Base-by-base conservation (phyloP, 2,797 vertebrate genomes). In the Acanthurus tractus region DNA sequence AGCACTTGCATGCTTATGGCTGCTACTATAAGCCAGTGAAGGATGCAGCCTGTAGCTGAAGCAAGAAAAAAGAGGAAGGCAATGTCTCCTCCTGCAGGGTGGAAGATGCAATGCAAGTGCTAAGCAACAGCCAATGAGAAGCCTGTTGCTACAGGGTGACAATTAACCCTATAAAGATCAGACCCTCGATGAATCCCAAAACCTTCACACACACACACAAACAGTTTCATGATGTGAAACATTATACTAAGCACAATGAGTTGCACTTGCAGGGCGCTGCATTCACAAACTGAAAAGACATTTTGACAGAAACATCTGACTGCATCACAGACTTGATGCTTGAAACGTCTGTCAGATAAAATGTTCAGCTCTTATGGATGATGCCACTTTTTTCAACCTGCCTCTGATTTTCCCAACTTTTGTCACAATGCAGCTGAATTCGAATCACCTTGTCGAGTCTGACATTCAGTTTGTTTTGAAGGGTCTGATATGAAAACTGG, bases 31-130 rank as follows among this genome's bases (percentile, higher is more conserved):
- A 72, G 20, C 56, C n/a, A 63, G 18, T 48, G 49, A 66, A 38
- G 46, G 69, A 57, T 40, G 11, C 34, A 55, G 58, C 58, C 58
- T 25, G 52, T 22, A 79, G 38, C 29, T 48, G 22, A 38, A 62
- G 46, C 1, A 34, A 50, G 14, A n/a, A 36, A 20, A 74, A 77
- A 78, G 17, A 11, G 62, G 22, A 55, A 74, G 83, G 70, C 86
- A 86, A 88, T 86, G 89, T 86, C 93, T 74, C 94, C 92, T 65
- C 90, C 94, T 94, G 81, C 85, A 86, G 94, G 91, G 7, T 0
- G 61, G 10, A 85, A 57, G 57, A 44, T 4, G 80, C 44, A 89
- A 4, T 76, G 66, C 90, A 82, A 46, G 64, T 81, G 87, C 87
- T 78, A 57, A 80, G 73, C 55, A 55, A 20, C 78, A 86, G 74